Evolutionary conservation across 2,888 invertebrate species (phyloP), one percentile per base, ranked within the genome.

Genomic region (Leptothorax acervorum): DNA sequence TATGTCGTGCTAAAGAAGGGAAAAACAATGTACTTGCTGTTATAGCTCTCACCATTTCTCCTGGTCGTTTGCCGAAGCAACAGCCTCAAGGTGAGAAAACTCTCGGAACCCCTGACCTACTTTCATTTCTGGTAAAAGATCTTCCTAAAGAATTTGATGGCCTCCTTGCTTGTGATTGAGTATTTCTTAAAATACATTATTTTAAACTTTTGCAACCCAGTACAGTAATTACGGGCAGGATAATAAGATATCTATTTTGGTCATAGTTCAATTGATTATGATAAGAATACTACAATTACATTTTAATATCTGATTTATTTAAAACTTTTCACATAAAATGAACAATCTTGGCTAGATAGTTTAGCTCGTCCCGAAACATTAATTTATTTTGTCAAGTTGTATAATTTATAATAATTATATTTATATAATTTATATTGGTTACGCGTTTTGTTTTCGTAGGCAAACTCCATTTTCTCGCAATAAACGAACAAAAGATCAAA

Each of bases 81-180:
- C 82, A 82, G 53, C 31, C 76, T 75, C 55, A 65, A 76, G 82
- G 76, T 82, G 82, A 76, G 82, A 76, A 82, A 76, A 75, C 55
- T 55, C 65, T 75, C 15, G 39, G 70, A 82, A 42, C 31, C 28
- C 48, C 68, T 85, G 84, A 83, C 84, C 83, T 51, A 83, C 45
- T 85, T 85, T 83, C 75, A 12, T 83, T 62, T 74, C 75, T 23
- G 9, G 55, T 63, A 62, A 66, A 74, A 73, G 62, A 73, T 63
- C 68, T 88, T 76, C 18, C 53, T 60, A 51, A 35, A 55, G 73
- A 51, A 70, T 76, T 85, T 42, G 73, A 57, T 45, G 23, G n/a
- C 45, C 18, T 57, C 15, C 35, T 63, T 23, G 23, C 23, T 23
- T 55, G n/a, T 35, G 35, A 35, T 6, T 35, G 35, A 35, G 42